A percentile compares a stretch with the other conserved stretches of the same genome.
Conservation (phyloP, 2,113 vertebrate species). For the Heteronetta atricapilla region DNA sequence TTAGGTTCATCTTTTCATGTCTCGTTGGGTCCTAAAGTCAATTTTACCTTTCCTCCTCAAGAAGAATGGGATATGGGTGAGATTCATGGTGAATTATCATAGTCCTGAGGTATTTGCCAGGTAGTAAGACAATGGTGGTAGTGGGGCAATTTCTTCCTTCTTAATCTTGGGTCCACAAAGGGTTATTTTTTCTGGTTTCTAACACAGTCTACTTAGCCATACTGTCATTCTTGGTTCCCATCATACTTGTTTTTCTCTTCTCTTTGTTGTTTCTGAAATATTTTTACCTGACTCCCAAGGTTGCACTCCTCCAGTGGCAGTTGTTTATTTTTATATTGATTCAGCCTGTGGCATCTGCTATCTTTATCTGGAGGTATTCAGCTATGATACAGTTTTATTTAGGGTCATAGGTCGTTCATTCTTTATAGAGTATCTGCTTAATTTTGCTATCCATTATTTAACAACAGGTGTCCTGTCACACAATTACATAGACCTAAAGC, state of each 20-base stretch:
- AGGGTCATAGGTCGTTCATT: background rate
- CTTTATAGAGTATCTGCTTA: background rate
- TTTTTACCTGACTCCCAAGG: background rate
- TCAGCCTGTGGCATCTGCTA: background rate
- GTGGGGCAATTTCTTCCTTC: background rate
- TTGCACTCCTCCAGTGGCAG: background rate
- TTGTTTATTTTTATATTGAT: background rate
- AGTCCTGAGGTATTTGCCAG: background rate
- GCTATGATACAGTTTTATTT: background rate
- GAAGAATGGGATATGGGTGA: background rate
- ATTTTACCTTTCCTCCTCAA: background rate
- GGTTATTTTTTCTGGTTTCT: background rate
- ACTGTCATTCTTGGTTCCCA: background rate
- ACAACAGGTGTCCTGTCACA: background rate
- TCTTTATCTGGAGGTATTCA: background rate
- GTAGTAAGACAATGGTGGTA: background rate
- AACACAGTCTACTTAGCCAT: background rate
- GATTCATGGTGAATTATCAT: background rate
- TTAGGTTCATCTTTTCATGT: background rate
- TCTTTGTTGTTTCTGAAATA: background rate
- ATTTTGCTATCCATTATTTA: background rate
- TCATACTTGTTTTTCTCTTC: background rate
- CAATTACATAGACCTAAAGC: background rate
- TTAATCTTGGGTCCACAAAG: background rate
- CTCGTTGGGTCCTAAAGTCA: background rate